Conservation (phyloP, 2,113 vertebrate genomes). For the Donacobius atricapilla region DNA sequence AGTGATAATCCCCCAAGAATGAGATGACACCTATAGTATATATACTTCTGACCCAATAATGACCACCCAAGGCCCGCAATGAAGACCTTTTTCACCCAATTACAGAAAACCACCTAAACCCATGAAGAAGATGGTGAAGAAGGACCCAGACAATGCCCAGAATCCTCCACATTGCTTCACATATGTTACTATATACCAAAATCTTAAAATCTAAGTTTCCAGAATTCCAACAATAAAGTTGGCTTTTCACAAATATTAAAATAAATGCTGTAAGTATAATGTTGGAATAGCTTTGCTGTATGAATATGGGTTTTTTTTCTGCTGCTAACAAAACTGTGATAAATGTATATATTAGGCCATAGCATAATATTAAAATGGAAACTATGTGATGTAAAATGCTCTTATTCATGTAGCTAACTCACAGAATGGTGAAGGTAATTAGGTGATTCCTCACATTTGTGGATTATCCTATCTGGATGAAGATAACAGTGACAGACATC, state of each 20-base stretch:
- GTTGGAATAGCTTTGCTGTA: not conserved
- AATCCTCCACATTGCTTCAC: not conserved
- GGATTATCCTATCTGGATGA: too few species aligned
- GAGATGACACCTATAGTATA: not conserved
- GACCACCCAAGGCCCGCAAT: not conserved
- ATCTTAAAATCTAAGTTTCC: not conserved
- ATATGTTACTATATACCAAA: not conserved
- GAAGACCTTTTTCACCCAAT: not conserved
- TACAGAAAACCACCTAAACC: not conserved
- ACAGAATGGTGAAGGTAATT: too few species aligned
- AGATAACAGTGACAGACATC: too few species aligned
- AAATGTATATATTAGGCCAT: not conserved
- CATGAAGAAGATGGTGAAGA: not conserved
- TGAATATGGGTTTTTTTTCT: not conserved
- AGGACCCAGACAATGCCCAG: not conserved
- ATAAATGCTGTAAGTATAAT: too few species aligned
- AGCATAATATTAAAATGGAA: not conserved
- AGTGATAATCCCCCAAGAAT: not conserved
- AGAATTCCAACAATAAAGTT: not conserved
- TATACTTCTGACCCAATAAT: not conserved
- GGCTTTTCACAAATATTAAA: not conserved
- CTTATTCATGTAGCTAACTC: too few species aligned
- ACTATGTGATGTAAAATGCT: too few species aligned
- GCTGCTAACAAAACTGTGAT: not conserved
- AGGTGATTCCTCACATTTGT: too few species aligned